These are phyloP conservation scores for Cavia aperea DNA, from an alignment of 2,113 vertebrate species.

Conservation along the genomic window DNA sequence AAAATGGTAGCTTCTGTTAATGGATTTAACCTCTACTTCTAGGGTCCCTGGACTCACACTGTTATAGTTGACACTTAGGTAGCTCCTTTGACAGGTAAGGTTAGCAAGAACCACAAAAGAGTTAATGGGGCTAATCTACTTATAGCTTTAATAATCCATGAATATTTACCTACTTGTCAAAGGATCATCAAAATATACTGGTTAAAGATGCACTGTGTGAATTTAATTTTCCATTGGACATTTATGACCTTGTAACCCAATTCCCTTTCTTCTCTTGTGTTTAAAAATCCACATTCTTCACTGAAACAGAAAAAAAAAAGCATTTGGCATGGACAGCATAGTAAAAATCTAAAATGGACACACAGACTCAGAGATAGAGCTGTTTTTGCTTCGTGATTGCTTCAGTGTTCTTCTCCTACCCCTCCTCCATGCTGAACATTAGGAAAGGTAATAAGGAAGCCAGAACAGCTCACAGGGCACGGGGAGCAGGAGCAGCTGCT, in stretches of 20 bases:
- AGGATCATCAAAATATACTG: background rate
- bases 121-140: background rate
- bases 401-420: background rate
- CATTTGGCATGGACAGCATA: background rate
- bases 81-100: background rate
- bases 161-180: background rate
- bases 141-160: conserved; percentile 5
- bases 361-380: background rate
- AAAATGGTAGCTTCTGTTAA: background rate
- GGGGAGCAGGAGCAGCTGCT: background rate
- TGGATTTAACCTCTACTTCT: background rate
- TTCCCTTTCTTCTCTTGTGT: conserved; percentile 11
- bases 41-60: background rate
- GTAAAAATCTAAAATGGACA: background rate
- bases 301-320: conserved; percentile 16
- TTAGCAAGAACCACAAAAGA: background rate
- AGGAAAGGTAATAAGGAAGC: background rate
- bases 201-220: background rate
- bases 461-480: background rate
- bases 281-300: conserved; percentile 4
- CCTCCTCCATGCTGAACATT: background rate
- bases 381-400: background rate
- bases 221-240: background rate
- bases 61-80: background rate
- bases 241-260: background rate